Percentiles rank a stretch among this genome's conserved stretches.
Evolutionary conservation across 23 tunicate species (phyloP).

Genomic region (Oikopleura albicans): DNA sequence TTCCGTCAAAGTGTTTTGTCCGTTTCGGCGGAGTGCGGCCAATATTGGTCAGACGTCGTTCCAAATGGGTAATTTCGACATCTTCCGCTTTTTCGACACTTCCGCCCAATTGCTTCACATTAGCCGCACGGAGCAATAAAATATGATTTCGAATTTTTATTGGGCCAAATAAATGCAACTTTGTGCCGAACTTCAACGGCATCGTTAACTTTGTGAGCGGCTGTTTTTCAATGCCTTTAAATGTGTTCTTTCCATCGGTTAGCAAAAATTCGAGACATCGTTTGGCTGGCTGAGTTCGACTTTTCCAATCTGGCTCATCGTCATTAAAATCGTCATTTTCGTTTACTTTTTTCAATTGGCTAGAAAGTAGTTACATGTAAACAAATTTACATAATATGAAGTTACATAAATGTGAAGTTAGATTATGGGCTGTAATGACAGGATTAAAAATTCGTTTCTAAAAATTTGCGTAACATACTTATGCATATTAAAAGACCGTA

Average conservation of each 20-base stretch:
- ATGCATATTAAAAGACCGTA: too few relatives aligned
- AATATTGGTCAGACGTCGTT: not conserved
- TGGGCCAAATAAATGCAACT: not conserved
- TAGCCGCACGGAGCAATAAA: not conserved
- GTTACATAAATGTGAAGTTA: too few relatives aligned
- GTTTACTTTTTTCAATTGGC: not conserved
- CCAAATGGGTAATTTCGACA: not conserved
- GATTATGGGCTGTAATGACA: too few relatives aligned
- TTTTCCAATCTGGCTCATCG: not conserved
- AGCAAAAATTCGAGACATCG: not conserved
- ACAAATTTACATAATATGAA: too few relatives aligned
- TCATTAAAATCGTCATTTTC: slow-evolving; percentile 15
- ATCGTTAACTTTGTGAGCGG: not conserved
- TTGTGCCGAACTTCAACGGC: not conserved
- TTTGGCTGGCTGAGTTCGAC: not conserved
- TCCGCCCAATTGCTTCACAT: not conserved
- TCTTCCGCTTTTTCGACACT: not conserved
- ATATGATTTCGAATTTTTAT: not conserved
- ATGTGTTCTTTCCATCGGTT: not conserved
- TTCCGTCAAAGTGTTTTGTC: not conserved
- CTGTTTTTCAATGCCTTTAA: not conserved
- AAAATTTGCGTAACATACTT: too few relatives aligned
- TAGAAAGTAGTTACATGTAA: too few relatives aligned
- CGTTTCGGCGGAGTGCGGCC: not conserved
- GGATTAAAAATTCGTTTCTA: too few relatives aligned